Evolutionary conservation across 1,140 invertebrate genomes (phyloP).

Genomic region (Hyphantria cunea): DNA sequence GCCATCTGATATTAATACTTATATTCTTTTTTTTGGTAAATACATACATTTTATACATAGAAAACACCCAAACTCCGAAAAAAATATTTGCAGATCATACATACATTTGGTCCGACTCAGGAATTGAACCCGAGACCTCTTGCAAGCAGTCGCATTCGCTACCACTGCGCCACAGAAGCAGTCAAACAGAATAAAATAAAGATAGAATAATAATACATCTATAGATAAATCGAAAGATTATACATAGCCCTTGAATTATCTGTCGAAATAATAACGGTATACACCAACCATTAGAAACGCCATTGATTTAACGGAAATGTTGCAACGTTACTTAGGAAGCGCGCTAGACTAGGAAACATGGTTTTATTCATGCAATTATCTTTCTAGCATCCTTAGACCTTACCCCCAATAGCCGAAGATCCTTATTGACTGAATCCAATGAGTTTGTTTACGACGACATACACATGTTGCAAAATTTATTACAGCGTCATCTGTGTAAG

Average conservation of each 20-base stretch:
- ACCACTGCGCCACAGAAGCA: too few species aligned
- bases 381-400: constrained; percentile 24
- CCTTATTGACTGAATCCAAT: not conserved
- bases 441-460: too few species aligned
- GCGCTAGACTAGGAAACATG: constrained; percentile 24
- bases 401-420: constrained; percentile 21
- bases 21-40: too few species aligned
- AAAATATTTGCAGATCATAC: too few species aligned
- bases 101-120: too few species aligned
- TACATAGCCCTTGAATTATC: not conserved
- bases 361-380: constrained; percentile 14
- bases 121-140: too few species aligned
- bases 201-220: not conserved
- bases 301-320: constrained; percentile 10
- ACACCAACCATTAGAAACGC: constrained; percentile 1
- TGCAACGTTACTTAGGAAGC: constrained; percentile 19
- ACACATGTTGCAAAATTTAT: not conserved
- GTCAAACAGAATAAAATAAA: too few species aligned
- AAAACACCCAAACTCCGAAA: too few species aligned
- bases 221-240: not conserved
- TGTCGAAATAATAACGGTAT: not conserved
- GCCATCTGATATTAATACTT: too few species aligned
- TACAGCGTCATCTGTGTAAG: not conserved
- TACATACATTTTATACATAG: too few species aligned
- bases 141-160: too few species aligned